Percentiles rank a stretch among this genome's conserved stretches.
phyloP scores from a whole-genome alignment of 2,797 vertebrate genomes.

The Monodelphis domestica region DNA sequence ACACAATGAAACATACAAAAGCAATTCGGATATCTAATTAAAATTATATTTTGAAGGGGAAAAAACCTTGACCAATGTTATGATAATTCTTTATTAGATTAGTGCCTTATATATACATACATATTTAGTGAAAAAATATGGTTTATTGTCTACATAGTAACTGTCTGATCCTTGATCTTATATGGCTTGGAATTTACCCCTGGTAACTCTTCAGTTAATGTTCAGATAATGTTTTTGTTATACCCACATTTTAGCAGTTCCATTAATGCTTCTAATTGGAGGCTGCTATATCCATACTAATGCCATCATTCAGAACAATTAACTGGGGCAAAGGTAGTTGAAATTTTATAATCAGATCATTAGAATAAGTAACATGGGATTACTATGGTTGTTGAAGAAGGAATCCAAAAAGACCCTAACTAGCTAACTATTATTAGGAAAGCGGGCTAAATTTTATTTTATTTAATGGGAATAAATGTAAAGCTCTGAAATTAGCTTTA shows the following conservation, averaged over 20 bases:
- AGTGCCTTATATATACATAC: conserved; percentile 1
- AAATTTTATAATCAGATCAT: not conserved
- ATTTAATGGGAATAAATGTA: not conserved
- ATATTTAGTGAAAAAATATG: conserved; percentile 22
- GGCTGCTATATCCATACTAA: not conserved
- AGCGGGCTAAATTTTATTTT: not conserved
- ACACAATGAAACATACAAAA: not conserved
- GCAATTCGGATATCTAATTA: not conserved
- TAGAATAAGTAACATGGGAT: not conserved
- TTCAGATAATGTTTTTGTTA: conserved; percentile 44
- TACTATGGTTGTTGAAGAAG: not conserved
- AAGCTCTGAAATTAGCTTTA: not conserved
- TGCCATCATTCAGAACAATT: not conserved
- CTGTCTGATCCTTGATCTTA: conserved; percentile 16
- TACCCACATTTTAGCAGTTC: conserved; percentile 34
- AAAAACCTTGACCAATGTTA: not conserved
- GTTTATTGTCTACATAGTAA: not conserved
- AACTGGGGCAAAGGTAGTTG: not conserved
- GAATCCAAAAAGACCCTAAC: not conserved
- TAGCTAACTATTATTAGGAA: not conserved
- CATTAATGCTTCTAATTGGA: conserved; percentile 18
- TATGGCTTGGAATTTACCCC: conserved; percentile 26
- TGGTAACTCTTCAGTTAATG: conserved; percentile 24
- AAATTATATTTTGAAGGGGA: not conserved
- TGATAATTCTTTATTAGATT: conserved; percentile 35